Percentiles rank a stretch among this genome's conserved stretches.
Evolutionary conservation across 2,797 vertebrate genomes (phyloP).

Genomic region (Morus bassanus): DNA sequence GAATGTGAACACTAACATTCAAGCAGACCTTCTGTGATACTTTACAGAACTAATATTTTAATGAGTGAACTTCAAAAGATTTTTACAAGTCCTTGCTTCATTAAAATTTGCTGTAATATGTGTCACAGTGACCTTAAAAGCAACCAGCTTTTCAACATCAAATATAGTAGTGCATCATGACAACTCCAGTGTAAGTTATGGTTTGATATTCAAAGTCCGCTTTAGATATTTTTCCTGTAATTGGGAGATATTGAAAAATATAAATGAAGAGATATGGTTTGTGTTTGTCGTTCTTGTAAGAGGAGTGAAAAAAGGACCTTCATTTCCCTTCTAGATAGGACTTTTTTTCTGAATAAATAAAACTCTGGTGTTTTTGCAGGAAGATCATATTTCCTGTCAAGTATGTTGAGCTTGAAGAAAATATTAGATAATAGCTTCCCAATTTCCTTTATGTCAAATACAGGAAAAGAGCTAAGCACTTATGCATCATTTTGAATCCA

Average conservation of each 20-base stretch:
- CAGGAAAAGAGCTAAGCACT: constrained; percentile 33
- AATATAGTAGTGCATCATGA: neutral
- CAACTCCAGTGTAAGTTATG: neutral
- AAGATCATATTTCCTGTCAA: constrained; percentile 29
- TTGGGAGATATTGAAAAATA: neutral
- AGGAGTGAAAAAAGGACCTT: too few species aligned
- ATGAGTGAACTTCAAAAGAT: constrained; percentile 18
- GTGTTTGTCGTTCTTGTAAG: too few species aligned
- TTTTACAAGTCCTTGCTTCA: constrained; percentile 24
- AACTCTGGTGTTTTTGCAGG: neutral
- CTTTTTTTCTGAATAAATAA: neutral
- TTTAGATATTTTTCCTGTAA: neutral
- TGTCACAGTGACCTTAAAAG: constrained; percentile 12
- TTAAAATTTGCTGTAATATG: constrained; percentile 20
- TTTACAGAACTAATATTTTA: constrained; percentile 29
- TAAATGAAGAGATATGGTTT: neutral
- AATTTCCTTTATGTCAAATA: constrained; percentile 34
- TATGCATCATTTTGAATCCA: constrained; percentile 24
- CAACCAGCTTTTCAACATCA: neutral
- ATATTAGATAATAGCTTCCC: constrained; percentile 13
- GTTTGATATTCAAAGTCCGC: neutral
- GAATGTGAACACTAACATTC: neutral
- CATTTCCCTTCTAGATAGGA: neutral
- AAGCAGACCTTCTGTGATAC: neutral
- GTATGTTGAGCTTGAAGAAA: constrained; percentile 3